A percentile compares a stretch with the other conserved stretches of the same genome.
These are phyloP conservation scores for Cyclargus thomasi DNA, from an alignment of 1,140 invertebrate species.

Conservation along the genomic window DNA sequence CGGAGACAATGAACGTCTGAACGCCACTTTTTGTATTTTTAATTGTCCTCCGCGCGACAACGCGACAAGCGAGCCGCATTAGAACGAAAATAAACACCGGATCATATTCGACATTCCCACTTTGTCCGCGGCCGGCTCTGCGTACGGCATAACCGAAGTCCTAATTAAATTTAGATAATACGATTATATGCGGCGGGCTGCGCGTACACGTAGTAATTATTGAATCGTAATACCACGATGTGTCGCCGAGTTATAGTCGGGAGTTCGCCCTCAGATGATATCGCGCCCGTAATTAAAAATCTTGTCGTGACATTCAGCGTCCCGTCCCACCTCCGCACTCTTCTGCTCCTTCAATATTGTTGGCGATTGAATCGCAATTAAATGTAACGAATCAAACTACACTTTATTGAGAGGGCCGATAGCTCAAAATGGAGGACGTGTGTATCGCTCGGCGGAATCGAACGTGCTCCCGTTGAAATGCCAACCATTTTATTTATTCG, in stretches of 20 bases:
- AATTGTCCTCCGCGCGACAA: constrained; percentile 69
- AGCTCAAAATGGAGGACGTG: constrained; percentile 63
- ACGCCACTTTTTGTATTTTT: constrained; percentile 74
- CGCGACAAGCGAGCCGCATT: constrained; percentile 68
- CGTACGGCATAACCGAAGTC: constrained; percentile 10
- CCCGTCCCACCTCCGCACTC: constrained; percentile 66
- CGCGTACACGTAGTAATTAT: constrained; percentile 52
- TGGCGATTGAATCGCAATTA: constrained; percentile 73
- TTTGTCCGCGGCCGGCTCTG: constrained; percentile 23
- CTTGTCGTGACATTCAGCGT: constrained; percentile 73
- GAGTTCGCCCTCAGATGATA: constrained; percentile 70
- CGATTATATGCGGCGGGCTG: constrained; percentile 28
- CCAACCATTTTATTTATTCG: constrained; percentile 75
- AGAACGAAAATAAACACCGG: constrained; percentile 68
- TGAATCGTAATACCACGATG: constrained; percentile 68
- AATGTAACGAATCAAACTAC: constrained; percentile 71
- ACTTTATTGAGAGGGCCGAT: constrained; percentile 69
- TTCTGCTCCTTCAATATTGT: constrained; percentile 68
- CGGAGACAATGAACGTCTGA: constrained; percentile 74
- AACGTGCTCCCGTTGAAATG: constrained; percentile 73
- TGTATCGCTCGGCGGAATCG: constrained; percentile 57
- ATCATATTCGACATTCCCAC: constrained; percentile 65
- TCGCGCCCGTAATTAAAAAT: constrained; percentile 73
- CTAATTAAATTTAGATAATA: constrained; percentile 25
- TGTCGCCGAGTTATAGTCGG: constrained; percentile 54